Evolutionary conservation across 2,113 vertebrate species (phyloP).

Genomic region (Dasyprocta punctata): DNA sequence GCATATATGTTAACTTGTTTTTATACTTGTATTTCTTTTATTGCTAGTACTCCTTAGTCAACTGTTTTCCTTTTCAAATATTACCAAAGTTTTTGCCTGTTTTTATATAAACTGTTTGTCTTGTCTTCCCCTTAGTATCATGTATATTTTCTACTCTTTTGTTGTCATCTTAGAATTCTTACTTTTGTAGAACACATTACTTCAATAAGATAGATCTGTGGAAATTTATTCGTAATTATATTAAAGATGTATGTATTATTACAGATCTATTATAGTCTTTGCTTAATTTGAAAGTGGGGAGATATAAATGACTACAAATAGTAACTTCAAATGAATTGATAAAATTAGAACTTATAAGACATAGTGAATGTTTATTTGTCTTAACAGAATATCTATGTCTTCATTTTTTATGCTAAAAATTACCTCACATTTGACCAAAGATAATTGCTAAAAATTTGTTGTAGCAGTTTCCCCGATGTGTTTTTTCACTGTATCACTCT

Average conservation of each 20-base stretch:
- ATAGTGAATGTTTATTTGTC: constrained; percentile 60
- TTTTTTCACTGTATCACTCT: neutral
- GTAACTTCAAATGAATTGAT: constrained; percentile 35
- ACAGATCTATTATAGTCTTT: neutral
- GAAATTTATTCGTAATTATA: neutral
- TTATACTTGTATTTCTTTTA: neutral
- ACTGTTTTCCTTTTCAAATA: neutral
- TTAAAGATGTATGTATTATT: neutral
- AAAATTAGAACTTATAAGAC: constrained; percentile 25
- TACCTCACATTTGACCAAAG: neutral
- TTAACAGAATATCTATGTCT: constrained; percentile 28
- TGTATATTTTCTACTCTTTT: neutral
- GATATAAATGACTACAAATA: constrained; percentile 54
- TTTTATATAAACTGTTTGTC: neutral
- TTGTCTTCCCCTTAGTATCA: neutral
- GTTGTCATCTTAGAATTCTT: neutral
- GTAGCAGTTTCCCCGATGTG: neutral
- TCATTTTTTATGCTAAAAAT: constrained; percentile 42
- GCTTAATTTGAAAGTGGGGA: neutral
- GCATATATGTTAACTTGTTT: neutral
- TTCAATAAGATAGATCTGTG: neutral
- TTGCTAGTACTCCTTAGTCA: neutral
- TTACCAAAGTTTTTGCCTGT: neutral
- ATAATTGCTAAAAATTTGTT: neutral
- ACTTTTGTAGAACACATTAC: neutral